Conservation (phyloP, 2,113 vertebrate species). For the Ciconia boyciana region DNA sequence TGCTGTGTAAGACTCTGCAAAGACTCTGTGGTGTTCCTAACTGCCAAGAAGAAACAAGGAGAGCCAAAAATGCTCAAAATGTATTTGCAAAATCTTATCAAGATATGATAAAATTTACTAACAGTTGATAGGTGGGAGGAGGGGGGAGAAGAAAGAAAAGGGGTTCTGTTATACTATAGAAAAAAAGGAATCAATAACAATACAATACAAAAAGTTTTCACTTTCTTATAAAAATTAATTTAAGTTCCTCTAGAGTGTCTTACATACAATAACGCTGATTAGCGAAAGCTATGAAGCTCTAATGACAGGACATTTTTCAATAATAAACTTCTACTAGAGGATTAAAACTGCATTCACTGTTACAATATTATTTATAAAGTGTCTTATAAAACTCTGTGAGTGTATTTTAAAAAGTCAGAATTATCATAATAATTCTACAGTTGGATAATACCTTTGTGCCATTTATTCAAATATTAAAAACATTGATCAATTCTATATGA, state of each 20-base stretch:
- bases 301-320: not conserved
- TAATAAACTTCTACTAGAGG: not conserved
- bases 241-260: not conserved
- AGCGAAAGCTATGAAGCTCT: not conserved
- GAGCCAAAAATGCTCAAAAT: not conserved
- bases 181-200: not conserved
- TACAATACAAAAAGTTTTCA: not conserved
- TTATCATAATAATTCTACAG: not conserved
- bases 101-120: not conserved
- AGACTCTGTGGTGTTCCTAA: not conserved
- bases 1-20: not conserved
- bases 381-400: not conserved
- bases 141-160: too few species aligned
- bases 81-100: not conserved
- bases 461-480: not conserved
- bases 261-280: not conserved
- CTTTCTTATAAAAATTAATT: not conserved
- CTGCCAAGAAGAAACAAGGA: not conserved
- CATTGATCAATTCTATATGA: not conserved
- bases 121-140: accelerated
- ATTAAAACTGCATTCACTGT: not conserved
- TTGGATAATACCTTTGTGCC: not conserved
- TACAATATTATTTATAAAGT: not conserved
- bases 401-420: not conserved
- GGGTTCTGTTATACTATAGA: not conserved